Evolutionary conservation across 1,140 invertebrate genomes (phyloP), one percentile per base, ranked within the genome.

Genomic region (Drosophila pruinosa): DNA sequence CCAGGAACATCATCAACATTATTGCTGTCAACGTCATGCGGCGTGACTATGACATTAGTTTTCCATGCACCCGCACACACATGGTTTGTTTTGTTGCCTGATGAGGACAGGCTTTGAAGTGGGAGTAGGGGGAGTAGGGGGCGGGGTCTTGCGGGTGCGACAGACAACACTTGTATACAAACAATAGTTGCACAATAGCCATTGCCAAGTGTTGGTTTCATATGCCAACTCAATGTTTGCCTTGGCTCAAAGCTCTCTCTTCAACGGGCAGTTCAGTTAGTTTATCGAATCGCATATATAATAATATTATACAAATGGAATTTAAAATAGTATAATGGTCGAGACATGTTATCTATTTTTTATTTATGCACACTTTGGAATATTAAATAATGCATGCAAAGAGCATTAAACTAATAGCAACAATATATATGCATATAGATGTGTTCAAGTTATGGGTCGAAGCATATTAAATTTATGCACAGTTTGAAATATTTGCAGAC

Each of bases 41-140:
- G 75, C 67, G 71, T 83, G 79, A 83, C 72, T 83, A 78, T 83
- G 75, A 78, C 72, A 83, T 83, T 83, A 83, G 79, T 83, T 83
- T 72, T 24, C 15, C 50, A 38, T 43, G 56, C 53, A 68, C 64
- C 53, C 69, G 54, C 47, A 67, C 22, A 59, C 47, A 41, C 26
- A 34, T 3, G 6, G 38, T 39, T 39, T 39, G 15, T 14, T 48
- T 15, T 14, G 7, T 45, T 43, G 58, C 5, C 8, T 21, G 54
- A 57, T 22, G 14, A 28, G 8, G 24, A 19, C 10, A 58, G 54
- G 4, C 21, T 47, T 47, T 28, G n/a, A n/a, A 12, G 26, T 7
- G 6, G 10, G 7, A 19, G 2, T 6, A 24, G 8, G 21, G 6
- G 48, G 54, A 15, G 15, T 24, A 53, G 10, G n/a, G 41, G 15